Conservation (phyloP, 2,113 vertebrate genomes). For the Rhinolophus ferrumequinum region DNA sequence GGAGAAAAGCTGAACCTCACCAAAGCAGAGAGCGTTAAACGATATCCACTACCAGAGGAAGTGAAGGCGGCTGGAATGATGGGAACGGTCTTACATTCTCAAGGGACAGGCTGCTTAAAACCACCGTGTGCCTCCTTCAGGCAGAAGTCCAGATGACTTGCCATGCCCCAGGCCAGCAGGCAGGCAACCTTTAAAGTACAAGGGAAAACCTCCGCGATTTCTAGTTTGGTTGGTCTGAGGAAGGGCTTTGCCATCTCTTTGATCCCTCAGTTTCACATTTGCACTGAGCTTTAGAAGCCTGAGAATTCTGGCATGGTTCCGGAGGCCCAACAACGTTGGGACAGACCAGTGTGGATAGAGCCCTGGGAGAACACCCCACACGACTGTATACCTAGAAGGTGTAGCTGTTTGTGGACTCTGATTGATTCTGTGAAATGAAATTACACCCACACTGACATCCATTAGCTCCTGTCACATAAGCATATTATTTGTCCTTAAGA, state of each 20-base stretch:
- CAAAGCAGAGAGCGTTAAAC: neutral
- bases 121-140: neutral
- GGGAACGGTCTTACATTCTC: neutral
- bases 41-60: neutral
- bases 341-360: neutral
- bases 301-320: neutral
- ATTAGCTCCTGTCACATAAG: neutral
- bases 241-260: neutral
- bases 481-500: slow-evolving; percentile 29
- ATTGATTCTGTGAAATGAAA: neutral
- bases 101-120: neutral
- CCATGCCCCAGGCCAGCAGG: neutral
- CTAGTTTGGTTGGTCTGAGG: neutral
- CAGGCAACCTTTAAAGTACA: neutral
- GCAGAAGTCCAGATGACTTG: neutral
- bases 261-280: neutral
- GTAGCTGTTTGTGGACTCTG: neutral
- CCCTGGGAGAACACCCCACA: neutral
- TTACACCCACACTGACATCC: neutral
- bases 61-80: neutral
- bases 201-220: neutral
- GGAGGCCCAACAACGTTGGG: neutral
- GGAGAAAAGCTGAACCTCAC: neutral
- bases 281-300: neutral
- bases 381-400: neutral